Evolutionary conservation across 2,113 vertebrate genomes (phyloP).

Genomic region (Malurus alboscapulatus): DNA sequence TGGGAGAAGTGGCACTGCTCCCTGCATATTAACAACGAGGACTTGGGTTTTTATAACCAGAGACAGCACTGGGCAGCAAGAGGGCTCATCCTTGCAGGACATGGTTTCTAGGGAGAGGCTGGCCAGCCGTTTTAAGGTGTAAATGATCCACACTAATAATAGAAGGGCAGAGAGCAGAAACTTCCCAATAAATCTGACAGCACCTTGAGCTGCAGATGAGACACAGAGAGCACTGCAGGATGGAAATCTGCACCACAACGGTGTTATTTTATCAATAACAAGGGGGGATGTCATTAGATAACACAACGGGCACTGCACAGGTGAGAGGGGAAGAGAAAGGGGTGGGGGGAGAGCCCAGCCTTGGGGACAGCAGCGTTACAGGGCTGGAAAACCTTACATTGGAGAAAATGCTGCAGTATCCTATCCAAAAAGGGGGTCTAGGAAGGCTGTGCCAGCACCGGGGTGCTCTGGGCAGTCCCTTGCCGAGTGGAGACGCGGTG

Average conservation of each 20-base stretch:
- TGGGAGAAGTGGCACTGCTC: not conserved
- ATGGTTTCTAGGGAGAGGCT: not conserved
- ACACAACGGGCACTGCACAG: rapidly evolving
- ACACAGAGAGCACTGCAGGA: rapidly evolving
- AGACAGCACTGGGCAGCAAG: rapidly evolving
- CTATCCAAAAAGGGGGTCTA: too few species aligned
- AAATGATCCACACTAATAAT: rapidly evolving
- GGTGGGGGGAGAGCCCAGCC: not conserved
- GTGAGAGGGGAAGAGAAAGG: not conserved
- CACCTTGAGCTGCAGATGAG: not conserved
- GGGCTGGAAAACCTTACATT: rapidly evolving
- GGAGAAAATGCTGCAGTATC: rapidly evolving
- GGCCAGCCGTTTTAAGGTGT: not conserved
- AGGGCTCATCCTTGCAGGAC: not conserved
- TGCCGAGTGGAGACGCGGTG: rapidly evolving
- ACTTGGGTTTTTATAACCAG: not conserved
- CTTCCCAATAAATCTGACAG: not conserved
- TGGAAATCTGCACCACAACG: rapidly evolving
- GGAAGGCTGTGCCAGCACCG: not conserved
- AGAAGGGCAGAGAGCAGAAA: not conserved
- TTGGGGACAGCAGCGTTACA: rapidly evolving
- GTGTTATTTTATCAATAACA: rapidly evolving
- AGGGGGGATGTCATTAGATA: rapidly evolving
- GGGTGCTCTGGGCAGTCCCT: not conserved
- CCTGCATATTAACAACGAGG: not conserved